Evolutionary conservation across 2,888 invertebrate species (phyloP), one percentile per base, ranked within the genome.

Genomic region (Drosophila macrospina): DNA sequence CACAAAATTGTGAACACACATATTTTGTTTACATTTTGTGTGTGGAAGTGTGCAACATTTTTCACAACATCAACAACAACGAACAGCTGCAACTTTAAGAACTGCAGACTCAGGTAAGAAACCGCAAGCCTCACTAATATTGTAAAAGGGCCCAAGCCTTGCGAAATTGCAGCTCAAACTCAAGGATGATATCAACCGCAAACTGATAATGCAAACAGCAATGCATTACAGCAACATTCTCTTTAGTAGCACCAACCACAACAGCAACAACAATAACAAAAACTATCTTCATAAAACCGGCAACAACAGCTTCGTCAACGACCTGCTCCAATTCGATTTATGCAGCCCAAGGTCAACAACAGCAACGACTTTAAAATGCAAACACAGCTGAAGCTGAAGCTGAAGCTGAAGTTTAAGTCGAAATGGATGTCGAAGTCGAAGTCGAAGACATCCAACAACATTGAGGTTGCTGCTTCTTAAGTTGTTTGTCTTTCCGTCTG

Each of bases 321-420:
- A 85, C 86, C 88, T 85, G 88, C 85, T 85, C 88, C 88, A 85
- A 88, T 85, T 85, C 84, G 67, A 76, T 85, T 69, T 81, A 88
- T 88, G 84, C 85, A 86, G 88, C 68, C 79, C 85, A 85, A 86
- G 88, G 88, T 88, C 88, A 86, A 44, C 86, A 75, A 74, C 80
- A 69, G 61, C 62, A 75, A 77, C 83, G 63, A 59, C 63, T 88
- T 86, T 60, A 71, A 85, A 83, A 84, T 87, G 88, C 88, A 84
- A 85, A 74, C 80, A 74, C 86, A 73, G 70, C 81, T 65, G 26
- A 41, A 69, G 34, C 28, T 59, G 28, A 42, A 72, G 44, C 15
- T 50, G 54, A 16, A 36, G 39, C 3, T 41, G 2, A 65, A 66
- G 55, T 36, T 24, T 50, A 67, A 59, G 54, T n/a, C n/a, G n/a